phyloP scores from a whole-genome alignment of 2,113 vertebrate genomes.

The Poeciliopsis turrubarensis region DNA sequence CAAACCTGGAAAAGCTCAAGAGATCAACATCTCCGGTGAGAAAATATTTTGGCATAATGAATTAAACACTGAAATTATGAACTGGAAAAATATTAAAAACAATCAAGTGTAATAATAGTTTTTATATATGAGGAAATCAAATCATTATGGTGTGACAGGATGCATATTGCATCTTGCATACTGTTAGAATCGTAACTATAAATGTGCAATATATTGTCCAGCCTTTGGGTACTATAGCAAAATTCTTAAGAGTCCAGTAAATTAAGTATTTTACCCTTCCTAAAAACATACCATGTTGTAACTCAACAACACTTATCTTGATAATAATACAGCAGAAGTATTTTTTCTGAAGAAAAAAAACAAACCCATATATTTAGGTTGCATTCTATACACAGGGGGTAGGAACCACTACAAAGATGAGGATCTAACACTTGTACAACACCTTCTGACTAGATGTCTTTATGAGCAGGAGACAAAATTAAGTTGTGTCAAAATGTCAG shows the following conservation, averaged over 20 bases:
- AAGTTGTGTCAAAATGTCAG: conserved; percentile 92
- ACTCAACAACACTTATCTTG: neutral
- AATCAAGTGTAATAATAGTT: too few relatives aligned
- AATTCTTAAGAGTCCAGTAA: neutral
- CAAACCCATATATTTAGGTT: conserved; percentile 76
- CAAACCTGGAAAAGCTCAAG: too few relatives aligned
- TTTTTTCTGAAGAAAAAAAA: conserved; percentile 19
- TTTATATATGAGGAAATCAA: too few relatives aligned
- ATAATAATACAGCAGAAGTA: conserved; percentile 21
- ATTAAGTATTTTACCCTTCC: neutral
- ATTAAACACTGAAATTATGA: too few relatives aligned
- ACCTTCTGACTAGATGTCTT: conserved; percentile 87
- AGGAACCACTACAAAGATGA: conserved; percentile 58
- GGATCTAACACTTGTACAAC: conserved; percentile 83
- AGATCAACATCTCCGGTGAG: too few relatives aligned
- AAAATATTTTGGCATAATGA: too few relatives aligned
- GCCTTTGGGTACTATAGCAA: neutral
- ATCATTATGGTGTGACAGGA: too few relatives aligned
- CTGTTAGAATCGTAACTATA: neutral
- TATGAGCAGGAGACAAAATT: conserved; percentile 87
- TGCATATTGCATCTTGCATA: neutral
- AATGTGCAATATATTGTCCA: neutral
- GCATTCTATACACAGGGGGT: conserved; percentile 48
- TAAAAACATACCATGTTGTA: too few relatives aligned
- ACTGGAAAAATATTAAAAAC: too few relatives aligned